These are phyloP conservation scores for Pseudococcus viburni DNA, from an alignment of 2,888 invertebrate genomes.

Conservation along the genomic window DNA sequence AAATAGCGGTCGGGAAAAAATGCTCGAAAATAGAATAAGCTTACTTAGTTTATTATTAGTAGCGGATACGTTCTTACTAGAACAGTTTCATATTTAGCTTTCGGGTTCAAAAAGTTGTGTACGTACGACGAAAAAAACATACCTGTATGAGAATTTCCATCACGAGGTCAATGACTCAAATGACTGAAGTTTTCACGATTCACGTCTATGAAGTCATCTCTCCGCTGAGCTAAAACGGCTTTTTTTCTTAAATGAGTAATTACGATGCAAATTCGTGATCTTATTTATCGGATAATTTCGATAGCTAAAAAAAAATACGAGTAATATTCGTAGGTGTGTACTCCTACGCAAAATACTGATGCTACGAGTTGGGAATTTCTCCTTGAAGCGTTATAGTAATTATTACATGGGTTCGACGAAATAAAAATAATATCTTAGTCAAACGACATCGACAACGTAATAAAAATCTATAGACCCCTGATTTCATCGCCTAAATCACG, in stretches of 20 bases:
- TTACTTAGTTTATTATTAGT: slow-evolving; percentile 45
- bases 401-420: background rate
- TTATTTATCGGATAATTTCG: slow-evolving; percentile 39
- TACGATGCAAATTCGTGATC: slow-evolving; percentile 41
- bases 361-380: background rate
- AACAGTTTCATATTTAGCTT: slow-evolving; percentile 15
- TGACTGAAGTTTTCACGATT: background rate
- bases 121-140: background rate
- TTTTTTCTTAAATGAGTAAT: slow-evolving; percentile 3
- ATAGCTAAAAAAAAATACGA: background rate
- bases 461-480: slow-evolving; percentile 8
- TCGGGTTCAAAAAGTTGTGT: slow-evolving; percentile 10
- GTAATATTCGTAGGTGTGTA: slow-evolving; percentile 8
- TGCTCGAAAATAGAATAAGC: slow-evolving; percentile 44
- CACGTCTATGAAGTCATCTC: background rate
- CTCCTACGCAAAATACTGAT: slow-evolving; percentile 32
- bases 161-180: slow-evolving; percentile 2
- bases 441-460: slow-evolving; percentile 24
- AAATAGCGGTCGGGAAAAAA: slow-evolving; percentile 22
- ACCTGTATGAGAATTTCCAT: background rate
- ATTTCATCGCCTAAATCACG: slow-evolving; percentile 25
- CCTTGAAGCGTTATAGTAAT: slow-evolving; percentile 25
- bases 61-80: slow-evolving; percentile 7
- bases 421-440: slow-evolving; percentile 46
- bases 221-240: background rate